Percentiles rank a stretch among this genome's conserved stretches.
These are phyloP conservation scores for Hirundichthys speculiger DNA, from an alignment of 2,113 vertebrate genomes.

Conservation along the genomic window DNA sequence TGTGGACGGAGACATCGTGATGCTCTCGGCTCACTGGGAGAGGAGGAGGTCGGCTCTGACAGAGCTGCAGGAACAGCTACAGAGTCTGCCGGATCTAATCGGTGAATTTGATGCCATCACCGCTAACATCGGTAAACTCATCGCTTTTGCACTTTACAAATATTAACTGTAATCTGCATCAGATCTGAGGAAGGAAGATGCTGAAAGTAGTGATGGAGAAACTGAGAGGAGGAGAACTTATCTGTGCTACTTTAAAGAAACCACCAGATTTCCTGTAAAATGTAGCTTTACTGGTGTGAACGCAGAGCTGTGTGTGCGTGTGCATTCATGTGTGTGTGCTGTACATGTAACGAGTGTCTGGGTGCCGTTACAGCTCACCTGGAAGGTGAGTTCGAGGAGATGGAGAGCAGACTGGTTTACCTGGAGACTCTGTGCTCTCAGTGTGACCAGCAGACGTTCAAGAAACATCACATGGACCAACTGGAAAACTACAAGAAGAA, in stretches of 20 bases:
- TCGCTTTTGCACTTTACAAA: neutral
- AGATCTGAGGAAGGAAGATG: no score
- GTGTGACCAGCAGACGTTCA: slow-evolving; percentile 89
- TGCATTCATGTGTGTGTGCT: no score
- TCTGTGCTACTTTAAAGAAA: no score
- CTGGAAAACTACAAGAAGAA: slow-evolving; percentile 90
- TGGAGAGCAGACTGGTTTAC: slow-evolving; percentile 87
- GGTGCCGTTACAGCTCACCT: slow-evolving; percentile 81
- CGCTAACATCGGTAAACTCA: slow-evolving; percentile 81
- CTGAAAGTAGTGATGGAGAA: no score
- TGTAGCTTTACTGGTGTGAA: no score
- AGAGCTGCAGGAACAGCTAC: slow-evolving; percentile 90
- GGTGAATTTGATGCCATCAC: slow-evolving; percentile 87
- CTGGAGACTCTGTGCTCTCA: slow-evolving; percentile 91
- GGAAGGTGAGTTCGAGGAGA: slow-evolving; percentile 92
- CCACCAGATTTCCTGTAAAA: no score
- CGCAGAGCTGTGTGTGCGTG: no score
- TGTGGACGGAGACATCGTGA: slow-evolving; percentile 91
- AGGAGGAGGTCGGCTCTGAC: slow-evolving; percentile 83
- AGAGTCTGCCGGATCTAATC: slow-evolving; percentile 86
- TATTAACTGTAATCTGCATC: no score
- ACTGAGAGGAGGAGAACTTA: no score
- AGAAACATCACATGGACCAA: slow-evolving; percentile 83
- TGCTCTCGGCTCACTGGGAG: slow-evolving; percentile 95
- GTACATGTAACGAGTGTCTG: no score